Evolutionary conservation across 1,140 invertebrate species (phyloP).

Genomic region (Bicyclus anynana): DNA sequence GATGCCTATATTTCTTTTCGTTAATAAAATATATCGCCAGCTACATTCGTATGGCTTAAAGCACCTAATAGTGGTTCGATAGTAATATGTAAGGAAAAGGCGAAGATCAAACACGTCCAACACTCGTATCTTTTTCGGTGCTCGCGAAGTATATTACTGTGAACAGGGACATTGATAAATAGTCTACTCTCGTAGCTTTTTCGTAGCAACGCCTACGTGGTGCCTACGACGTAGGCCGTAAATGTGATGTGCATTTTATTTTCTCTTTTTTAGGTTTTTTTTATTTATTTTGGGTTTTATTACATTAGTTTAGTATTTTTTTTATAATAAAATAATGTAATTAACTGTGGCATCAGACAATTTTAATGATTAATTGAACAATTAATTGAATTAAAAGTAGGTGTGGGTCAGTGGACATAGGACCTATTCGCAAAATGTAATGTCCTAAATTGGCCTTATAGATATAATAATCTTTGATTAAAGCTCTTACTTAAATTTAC

Average conservation of each 20-base stretch:
- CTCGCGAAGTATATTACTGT: not conserved
- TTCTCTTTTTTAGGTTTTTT: not conserved
- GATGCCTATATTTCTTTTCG: no score
- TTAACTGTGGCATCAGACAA: no score
- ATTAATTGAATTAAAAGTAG: no score
- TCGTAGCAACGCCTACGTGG: not conserved
- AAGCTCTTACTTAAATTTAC: no score
- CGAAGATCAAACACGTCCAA: not conserved
- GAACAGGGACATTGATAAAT: not conserved
- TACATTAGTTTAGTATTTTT: no score
- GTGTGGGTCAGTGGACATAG: no score
- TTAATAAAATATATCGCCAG: not conserved
- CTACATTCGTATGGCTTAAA: not conserved
- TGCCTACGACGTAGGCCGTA: constrained; percentile 1
- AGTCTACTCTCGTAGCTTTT: not conserved
- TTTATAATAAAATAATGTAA: no score
- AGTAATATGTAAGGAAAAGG: not conserved
- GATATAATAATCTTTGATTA: no score
- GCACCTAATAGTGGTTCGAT: not conserved
- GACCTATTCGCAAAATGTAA: no score
- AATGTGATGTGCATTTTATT: not conserved
- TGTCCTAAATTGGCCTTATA: no score
- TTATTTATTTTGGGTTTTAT: no score
- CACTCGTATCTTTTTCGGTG: not conserved
- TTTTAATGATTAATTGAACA: no score